These are phyloP conservation scores for Amblyornis subalaris DNA, from an alignment of 2,113 vertebrate genomes.

Conservation along the genomic window DNA sequence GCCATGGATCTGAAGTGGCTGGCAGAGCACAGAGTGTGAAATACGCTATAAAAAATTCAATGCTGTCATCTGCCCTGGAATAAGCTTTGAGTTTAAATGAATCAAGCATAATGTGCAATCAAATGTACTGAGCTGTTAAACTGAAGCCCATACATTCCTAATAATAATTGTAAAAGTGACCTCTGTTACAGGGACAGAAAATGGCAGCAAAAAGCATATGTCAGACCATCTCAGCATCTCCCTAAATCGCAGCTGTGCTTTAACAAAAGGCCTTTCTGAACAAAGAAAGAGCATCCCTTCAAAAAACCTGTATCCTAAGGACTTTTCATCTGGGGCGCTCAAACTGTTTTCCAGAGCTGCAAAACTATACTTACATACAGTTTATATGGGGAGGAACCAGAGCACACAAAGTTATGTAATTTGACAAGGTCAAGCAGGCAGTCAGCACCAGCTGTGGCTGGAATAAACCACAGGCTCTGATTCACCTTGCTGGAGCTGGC, in stretches of 20 bases:
- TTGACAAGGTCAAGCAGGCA: background rate
- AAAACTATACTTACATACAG: background rate
- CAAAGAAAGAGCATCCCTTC: background rate
- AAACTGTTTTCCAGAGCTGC: background rate
- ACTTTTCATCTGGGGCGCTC: background rate
- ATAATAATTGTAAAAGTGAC: slow-evolving; percentile 18
- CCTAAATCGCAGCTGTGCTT: background rate
- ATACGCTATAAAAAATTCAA: slow-evolving; percentile 36
- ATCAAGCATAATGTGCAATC: slow-evolving; percentile 13
- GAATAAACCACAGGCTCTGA: background rate
- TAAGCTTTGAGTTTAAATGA: slow-evolving; percentile 7
- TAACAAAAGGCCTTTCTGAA: background rate
- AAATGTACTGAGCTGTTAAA: slow-evolving; percentile 22
- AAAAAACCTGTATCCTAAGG: background rate
- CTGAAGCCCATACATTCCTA: background rate
- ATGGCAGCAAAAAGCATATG: background rate
- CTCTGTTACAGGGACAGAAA: background rate
- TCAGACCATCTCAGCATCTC: background rate
- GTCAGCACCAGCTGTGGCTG: accelerated
- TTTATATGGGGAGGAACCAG: background rate
- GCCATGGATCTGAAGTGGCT: background rate
- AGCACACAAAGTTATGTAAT: background rate
- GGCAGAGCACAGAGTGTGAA: slow-evolving; percentile 21
- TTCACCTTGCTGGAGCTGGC: background rate
- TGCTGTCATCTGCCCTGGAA: background rate